Evolutionary conservation across 2,888 invertebrate species (phyloP).

Genomic region (Ennomos quercinarius): DNA sequence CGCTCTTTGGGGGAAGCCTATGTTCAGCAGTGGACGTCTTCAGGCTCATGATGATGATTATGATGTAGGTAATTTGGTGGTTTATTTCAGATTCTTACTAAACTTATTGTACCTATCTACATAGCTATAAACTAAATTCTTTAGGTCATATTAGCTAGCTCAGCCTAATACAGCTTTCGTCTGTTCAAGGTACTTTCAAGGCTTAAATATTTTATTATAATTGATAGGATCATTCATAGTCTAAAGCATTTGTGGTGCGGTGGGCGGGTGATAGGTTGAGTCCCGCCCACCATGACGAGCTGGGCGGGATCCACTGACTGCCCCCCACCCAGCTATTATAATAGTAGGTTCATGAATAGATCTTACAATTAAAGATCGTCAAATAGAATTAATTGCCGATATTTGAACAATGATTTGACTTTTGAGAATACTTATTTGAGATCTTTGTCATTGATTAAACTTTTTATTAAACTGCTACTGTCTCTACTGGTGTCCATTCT

Average conservation of each 20-base stretch:
- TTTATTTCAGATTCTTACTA: no score
- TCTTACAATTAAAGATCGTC: slow-evolving; percentile 34
- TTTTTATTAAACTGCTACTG: no score
- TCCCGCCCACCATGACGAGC: slow-evolving; percentile 45
- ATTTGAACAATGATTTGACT: slow-evolving; percentile 25
- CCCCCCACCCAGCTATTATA: slow-evolving; percentile 55
- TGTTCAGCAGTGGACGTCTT: no score
- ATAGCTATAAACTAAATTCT: no score
- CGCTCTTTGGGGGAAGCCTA: no score
- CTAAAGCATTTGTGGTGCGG: background rate
- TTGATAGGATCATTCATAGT: slow-evolving; percentile 14
- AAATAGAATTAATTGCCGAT: slow-evolving; percentile 22
- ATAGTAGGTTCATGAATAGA: no score
- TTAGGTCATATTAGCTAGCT: background rate
- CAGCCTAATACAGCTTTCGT: background rate
- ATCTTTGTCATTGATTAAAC: no score
- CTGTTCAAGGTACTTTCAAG: slow-evolving; percentile 16
- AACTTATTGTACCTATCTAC: no score
- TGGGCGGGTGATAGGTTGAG: slow-evolving; percentile 33
- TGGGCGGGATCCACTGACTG: slow-evolving; percentile 31
- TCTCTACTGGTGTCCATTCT: no score
- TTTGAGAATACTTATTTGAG: slow-evolving; percentile 5
- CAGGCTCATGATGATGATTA: no score
- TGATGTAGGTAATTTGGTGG: no score
- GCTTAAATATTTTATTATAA: slow-evolving; percentile 24